These are phyloP conservation scores for Hesperia comma DNA, from an alignment of 2,888 invertebrate genomes.

Conservation along the genomic window DNA sequence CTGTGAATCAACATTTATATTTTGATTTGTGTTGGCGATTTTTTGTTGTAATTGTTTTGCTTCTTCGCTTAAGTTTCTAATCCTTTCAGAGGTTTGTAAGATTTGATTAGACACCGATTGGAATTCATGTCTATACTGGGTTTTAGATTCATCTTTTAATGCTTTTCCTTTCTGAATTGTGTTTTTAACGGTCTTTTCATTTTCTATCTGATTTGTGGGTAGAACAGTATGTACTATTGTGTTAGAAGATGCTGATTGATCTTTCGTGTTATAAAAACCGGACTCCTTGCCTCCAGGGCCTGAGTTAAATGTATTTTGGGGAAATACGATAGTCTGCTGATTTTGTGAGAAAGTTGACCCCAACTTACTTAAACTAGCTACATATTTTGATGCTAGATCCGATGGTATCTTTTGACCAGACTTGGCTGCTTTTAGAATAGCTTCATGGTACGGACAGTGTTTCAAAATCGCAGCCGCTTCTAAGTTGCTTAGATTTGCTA, in stretches of 20 bases:
- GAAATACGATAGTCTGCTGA: conserved; percentile 59
- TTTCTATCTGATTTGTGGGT: conserved; percentile 59
- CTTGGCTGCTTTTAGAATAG: conserved; percentile 75
- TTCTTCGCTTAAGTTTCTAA: conserved; percentile 68
- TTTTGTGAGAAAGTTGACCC: conserved; percentile 78
- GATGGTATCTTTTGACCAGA: conserved; percentile 74
- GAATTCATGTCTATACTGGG: conserved; percentile 59
- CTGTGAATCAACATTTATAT: conserved; percentile 51
- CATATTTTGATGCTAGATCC: conserved; percentile 78
- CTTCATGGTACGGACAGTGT: conserved; percentile 80
- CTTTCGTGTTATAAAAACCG: conserved; percentile 61
- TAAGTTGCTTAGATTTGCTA: conserved; percentile 68
- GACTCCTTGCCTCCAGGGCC: conserved; percentile 59
- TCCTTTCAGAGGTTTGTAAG: conserved; percentile 70
- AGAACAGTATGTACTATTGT: conserved; percentile 61
- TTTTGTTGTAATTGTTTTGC: conserved; percentile 72
- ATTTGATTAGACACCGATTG: conserved; percentile 71
- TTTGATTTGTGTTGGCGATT: conserved; percentile 62
- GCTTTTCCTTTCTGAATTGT: conserved; percentile 65
- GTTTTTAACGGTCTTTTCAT: conserved; percentile 52
- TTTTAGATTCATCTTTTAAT: conserved; percentile 57
- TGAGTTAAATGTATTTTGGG: conserved; percentile 58
- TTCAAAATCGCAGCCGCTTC: conserved; percentile 78
- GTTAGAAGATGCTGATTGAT: conserved; percentile 64
- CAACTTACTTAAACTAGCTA: conserved; percentile 79